Conservation (phyloP, 1,140 invertebrate species). For the Neomicropteryx cornuta region DNA sequence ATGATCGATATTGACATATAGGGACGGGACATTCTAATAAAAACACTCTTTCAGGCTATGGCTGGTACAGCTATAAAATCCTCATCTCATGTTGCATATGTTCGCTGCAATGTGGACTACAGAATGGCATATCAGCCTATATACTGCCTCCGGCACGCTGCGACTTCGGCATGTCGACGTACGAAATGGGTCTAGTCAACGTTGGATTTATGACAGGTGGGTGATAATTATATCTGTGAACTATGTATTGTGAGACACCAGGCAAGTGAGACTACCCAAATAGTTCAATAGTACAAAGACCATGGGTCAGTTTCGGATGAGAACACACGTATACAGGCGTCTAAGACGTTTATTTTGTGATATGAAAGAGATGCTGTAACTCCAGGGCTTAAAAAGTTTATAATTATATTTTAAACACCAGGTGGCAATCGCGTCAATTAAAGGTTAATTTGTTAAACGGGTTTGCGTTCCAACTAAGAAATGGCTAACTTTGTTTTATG, state of each 20-base stretch:
- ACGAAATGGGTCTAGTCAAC: slow-evolving; percentile 43
- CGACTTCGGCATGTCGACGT: slow-evolving; percentile 39
- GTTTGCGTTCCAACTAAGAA: too few species aligned
- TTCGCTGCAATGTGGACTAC: slow-evolving; percentile 43
- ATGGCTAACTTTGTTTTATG: too few species aligned
- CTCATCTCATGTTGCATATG: slow-evolving; percentile 28
- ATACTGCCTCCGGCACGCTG: slow-evolving; percentile 42
- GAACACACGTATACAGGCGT: neutral
- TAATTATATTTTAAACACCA: neutral
- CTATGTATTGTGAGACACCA: neutral
- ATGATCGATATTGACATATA: too few species aligned
- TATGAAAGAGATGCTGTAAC: slow-evolving; percentile 7
- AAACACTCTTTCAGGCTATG: slow-evolving; percentile 26
- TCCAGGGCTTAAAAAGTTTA: neutral
- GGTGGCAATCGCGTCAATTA: too few species aligned
- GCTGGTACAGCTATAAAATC: slow-evolving; percentile 30
- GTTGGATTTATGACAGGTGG: slow-evolving; percentile 44
- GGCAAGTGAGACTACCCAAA: neutral
- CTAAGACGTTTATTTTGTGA: neutral
- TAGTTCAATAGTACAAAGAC: neutral
- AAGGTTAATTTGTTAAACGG: too few species aligned
- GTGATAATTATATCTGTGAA: slow-evolving; percentile 10
- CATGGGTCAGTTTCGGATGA: neutral
- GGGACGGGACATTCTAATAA: too few species aligned
- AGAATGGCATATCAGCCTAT: slow-evolving; percentile 50